Evolutionary conservation across 30 jellyfish, hydroid and myxozoan genomes (phyloP).

Genomic region (Nemopilema nomurai): DNA sequence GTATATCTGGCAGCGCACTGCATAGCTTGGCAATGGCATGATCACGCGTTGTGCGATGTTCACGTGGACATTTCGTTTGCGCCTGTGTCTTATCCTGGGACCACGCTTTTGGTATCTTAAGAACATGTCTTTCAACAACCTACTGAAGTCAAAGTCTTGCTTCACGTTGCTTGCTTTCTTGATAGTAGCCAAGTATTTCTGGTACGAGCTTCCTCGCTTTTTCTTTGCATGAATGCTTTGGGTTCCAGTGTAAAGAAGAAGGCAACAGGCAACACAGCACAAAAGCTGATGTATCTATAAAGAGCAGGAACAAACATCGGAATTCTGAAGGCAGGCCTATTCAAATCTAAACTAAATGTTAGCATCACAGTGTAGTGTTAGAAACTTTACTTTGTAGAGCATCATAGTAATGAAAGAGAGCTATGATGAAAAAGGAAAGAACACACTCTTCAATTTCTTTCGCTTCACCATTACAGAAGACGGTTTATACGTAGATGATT

Average conservation of each 20-base stretch:
- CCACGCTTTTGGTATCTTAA: conserved; percentile 2
- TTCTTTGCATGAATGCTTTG: conserved; percentile 29
- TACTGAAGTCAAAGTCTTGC: conserved; percentile 7
- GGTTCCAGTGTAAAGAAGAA: conserved; percentile 4
- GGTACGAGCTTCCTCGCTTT: not conserved
- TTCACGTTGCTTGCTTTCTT: conserved; percentile 8
- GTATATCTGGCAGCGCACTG: conserved; percentile 45
- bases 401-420: too few relatives aligned
- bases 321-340: too few relatives aligned
- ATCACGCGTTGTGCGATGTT: conserved; percentile 12
- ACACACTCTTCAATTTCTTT: too few relatives aligned
- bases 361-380: too few relatives aligned
- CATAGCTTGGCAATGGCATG: conserved; percentile 48
- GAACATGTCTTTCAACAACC: conserved; percentile 4
- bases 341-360: too few relatives aligned
- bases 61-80: conserved; percentile 51
- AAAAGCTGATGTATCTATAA: conserved; percentile 29
- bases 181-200: conserved; percentile 17
- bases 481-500: too few relatives aligned
- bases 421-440: too few relatives aligned
- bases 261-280: conserved; percentile 28
- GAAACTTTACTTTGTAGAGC: too few relatives aligned
- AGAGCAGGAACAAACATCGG: not conserved
- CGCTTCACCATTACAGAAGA: too few relatives aligned
- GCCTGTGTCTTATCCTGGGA: conserved; percentile 30